phyloP scores from a whole-genome alignment of 2,888 invertebrate genomes.

The Erynnis tages region DNA sequence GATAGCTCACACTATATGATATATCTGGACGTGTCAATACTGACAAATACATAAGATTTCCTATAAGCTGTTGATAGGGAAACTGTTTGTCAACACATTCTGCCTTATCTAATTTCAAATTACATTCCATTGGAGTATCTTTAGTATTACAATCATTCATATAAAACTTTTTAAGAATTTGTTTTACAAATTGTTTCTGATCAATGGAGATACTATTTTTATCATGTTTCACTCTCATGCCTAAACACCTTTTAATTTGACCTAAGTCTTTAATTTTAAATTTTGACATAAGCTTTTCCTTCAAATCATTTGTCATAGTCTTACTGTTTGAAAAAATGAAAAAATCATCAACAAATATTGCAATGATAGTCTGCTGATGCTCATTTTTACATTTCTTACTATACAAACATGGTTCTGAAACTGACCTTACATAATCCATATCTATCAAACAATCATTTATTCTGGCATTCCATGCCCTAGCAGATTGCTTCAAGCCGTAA shows the following conservation, averaged over 20 bases:
- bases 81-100: constrained; percentile 1
- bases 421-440: neutral
- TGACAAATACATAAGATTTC: constrained; percentile 27
- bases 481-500: constrained; percentile 8
- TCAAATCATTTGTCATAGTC: neutral
- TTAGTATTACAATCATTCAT: constrained; percentile 23
- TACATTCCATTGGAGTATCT: constrained; percentile 25
- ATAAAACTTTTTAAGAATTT: constrained; percentile 22
- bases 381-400: neutral
- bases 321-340: constrained; percentile 6
- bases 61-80: constrained; percentile 30
- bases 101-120: constrained; percentile 6
- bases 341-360: constrained; percentile 9
- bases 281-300: neutral
- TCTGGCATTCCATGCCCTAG: constrained; percentile 7
- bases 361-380: neutral
- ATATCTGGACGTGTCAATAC: constrained; percentile 32
- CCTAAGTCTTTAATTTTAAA: constrained; percentile 21
- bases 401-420: constrained; percentile 3
- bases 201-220: constrained; percentile 22
- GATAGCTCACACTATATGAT: constrained; percentile 25
- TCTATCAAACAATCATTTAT: constrained; percentile 10
- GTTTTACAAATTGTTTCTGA: constrained; percentile 23
- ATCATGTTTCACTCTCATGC: constrained; percentile 21
- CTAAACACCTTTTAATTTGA: constrained; percentile 13